Conservation (phyloP, 2,888 invertebrate genomes). For the Cerceris rybyensis region DNA sequence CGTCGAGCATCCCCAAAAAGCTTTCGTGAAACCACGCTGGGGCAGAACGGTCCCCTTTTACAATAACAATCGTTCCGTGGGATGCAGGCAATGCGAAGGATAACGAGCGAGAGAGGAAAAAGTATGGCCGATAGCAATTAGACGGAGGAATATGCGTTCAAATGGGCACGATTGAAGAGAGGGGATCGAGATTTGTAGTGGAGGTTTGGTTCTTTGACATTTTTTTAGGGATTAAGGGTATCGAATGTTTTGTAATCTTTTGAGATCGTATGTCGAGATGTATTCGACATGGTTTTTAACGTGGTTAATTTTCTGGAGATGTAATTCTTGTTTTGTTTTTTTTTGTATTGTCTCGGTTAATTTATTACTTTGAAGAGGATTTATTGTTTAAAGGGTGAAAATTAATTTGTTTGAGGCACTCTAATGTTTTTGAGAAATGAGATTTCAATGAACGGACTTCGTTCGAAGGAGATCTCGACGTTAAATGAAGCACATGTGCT, state of each 20-base stretch:
- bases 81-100: slow-evolving; percentile 34
- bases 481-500: slow-evolving; percentile 48
- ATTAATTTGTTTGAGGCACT: too few relatives aligned
- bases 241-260: too few relatives aligned
- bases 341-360: too few relatives aligned
- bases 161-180: slow-evolving; percentile 38
- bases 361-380: too few relatives aligned
- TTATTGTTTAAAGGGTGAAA: too few relatives aligned
- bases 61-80: slow-evolving; percentile 67
- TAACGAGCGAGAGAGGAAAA: slow-evolving; percentile 54
- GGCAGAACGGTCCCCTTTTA: slow-evolving; percentile 33
- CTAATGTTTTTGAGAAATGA: neutral
- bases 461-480: neutral
- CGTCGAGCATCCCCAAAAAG: slow-evolving; percentile 61
- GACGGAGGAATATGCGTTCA: slow-evolving; percentile 51
- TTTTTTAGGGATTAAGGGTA: neutral
- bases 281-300: too few relatives aligned
- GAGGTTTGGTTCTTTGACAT: neutral
- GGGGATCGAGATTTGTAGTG: slow-evolving; percentile 22
- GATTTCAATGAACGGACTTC: neutral
- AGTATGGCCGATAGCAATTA: slow-evolving; percentile 57
- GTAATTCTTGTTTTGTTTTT: too few relatives aligned
- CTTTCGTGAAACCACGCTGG: slow-evolving; percentile 44
- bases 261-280: too few relatives aligned
- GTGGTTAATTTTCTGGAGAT: too few relatives aligned